A percentile compares a stretch with the other conserved stretches of the same genome.
Conservation (phyloP, 1,140 invertebrate species). For the Procambarus virginalis region DNA sequence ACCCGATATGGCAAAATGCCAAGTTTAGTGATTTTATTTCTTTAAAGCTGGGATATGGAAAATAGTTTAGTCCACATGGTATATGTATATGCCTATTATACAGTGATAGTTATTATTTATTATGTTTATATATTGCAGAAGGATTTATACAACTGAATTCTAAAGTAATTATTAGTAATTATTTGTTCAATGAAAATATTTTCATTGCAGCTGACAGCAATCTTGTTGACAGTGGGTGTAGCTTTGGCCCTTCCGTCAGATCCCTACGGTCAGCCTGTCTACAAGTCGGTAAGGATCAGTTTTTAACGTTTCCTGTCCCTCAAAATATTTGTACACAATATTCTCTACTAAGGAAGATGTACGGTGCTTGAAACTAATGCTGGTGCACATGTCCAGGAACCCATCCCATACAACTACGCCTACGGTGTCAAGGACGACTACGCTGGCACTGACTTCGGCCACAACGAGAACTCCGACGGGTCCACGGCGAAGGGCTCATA, state of each 20-base stretch:
- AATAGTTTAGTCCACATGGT: no score
- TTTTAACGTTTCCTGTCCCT: neutral
- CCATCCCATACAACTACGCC: slow-evolving; percentile 71
- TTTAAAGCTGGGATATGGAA: no score
- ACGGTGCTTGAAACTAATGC: no score
- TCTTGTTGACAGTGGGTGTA: neutral
- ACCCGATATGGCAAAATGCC: no score
- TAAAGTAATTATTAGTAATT: no score
- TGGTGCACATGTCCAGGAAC: slow-evolving; percentile 19
- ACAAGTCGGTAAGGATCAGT: slow-evolving; percentile 11
- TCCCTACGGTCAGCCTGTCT: slow-evolving; percentile 20
- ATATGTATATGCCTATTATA: no score
- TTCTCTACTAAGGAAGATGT: no score
- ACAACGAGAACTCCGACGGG: slow-evolving; percentile 71
- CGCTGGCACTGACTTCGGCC: slow-evolving; percentile 70
- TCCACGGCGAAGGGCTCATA: slow-evolving; percentile 71
- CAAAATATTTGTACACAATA: neutral
- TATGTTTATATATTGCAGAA: no score
- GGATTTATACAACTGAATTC: no score
- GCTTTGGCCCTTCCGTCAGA: slow-evolving; percentile 32
- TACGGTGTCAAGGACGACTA: slow-evolving; percentile 72
- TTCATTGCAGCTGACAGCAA: neutral
- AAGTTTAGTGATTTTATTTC: no score
- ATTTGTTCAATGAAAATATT: neutral
- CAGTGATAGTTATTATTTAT: no score